phyloP scores from a whole-genome alignment of 2,797 vertebrate species.

The Anableps anableps region DNA sequence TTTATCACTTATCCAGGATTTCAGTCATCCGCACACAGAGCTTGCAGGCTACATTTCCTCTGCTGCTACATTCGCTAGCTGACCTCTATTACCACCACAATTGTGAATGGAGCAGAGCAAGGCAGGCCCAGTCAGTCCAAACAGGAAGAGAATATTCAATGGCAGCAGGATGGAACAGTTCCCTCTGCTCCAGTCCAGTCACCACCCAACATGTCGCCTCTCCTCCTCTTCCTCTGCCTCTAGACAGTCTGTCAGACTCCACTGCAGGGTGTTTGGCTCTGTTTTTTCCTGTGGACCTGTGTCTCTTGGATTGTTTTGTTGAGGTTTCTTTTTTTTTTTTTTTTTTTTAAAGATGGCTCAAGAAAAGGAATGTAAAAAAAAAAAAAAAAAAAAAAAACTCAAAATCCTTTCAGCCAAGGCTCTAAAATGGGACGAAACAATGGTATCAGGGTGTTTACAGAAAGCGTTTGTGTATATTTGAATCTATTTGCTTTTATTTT shows the following conservation, averaged over 20 bases:
- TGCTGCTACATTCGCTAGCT: background rate
- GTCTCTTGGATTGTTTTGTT: background rate
- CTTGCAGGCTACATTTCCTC: slow-evolving; percentile 19
- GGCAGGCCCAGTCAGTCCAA: slow-evolving; percentile 58
- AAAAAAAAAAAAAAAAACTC: too few species aligned
- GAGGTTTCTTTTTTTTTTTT: background rate
- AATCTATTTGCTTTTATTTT: background rate
- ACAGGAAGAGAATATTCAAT: slow-evolving; percentile 88
- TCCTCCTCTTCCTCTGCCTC: slow-evolving; percentile 31
- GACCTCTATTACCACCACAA: slow-evolving; percentile 42
- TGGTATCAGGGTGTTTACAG: background rate
- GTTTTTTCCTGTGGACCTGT: slow-evolving; percentile 1
- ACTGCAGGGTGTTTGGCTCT: slow-evolving; percentile 3
- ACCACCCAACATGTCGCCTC: slow-evolving; percentile 54
- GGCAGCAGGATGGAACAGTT: slow-evolving; percentile 87
- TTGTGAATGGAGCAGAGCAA: slow-evolving; percentile 49
- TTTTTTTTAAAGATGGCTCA: background rate
- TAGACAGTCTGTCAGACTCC: slow-evolving; percentile 11
- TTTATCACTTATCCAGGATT: background rate
- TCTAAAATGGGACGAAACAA: background rate
- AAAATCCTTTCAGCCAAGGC: background rate
- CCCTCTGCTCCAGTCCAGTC: slow-evolving; percentile 67
- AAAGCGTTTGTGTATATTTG: background rate
- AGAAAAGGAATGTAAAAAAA: background rate
- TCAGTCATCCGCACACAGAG: background rate